Percentiles rank a stretch among this genome's conserved stretches.
Conservation (phyloP, 2,113 vertebrate species). For the Symphodus melops region DNA sequence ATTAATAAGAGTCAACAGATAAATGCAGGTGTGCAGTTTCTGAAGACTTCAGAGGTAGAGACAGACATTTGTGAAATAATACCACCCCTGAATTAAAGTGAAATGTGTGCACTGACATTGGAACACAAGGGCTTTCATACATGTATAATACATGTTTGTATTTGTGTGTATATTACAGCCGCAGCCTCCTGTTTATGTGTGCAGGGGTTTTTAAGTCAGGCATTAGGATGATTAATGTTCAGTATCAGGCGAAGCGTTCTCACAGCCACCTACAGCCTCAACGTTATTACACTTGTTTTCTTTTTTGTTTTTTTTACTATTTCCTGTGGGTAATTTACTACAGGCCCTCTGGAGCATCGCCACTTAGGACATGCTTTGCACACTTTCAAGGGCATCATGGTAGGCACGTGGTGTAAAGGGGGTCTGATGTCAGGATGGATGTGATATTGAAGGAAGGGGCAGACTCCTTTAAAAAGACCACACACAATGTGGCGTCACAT, state of each 20-base stretch:
- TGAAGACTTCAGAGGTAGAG: conserved; percentile 32
- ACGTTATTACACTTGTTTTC: conserved; percentile 81
- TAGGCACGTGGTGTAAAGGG: conserved; percentile 42
- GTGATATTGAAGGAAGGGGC: conserved; percentile 11
- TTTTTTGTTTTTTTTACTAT: no score
- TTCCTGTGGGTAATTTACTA: conserved; percentile 80
- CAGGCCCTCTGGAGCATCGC: conserved; percentile 70
- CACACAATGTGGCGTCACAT: no score
- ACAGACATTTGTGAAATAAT: conserved; percentile 30
- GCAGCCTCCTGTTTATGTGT: conserved; percentile 76
- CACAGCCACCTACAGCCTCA: conserved; percentile 75
- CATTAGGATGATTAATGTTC: conserved; percentile 84
- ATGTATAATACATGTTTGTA: conserved; percentile 50
- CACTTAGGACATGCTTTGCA: conserved; percentile 56
- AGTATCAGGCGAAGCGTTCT: conserved; percentile 63
- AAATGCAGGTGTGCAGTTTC: conserved; percentile 25
- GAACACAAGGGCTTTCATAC: background rate
- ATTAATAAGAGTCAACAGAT: conserved; percentile 42
- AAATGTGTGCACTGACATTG: background rate
- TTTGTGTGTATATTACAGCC: conserved; percentile 48
- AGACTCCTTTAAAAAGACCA: no score
- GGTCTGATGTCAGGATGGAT: conserved; percentile 13
- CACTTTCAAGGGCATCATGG: conserved; percentile 79
- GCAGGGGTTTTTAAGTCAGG: conserved; percentile 76
- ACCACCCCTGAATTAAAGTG: background rate